A percentile compares a stretch with the other conserved stretches of the same genome.
Evolutionary conservation across 2,888 invertebrate species (phyloP).

Genomic region (Timema podura): DNA sequence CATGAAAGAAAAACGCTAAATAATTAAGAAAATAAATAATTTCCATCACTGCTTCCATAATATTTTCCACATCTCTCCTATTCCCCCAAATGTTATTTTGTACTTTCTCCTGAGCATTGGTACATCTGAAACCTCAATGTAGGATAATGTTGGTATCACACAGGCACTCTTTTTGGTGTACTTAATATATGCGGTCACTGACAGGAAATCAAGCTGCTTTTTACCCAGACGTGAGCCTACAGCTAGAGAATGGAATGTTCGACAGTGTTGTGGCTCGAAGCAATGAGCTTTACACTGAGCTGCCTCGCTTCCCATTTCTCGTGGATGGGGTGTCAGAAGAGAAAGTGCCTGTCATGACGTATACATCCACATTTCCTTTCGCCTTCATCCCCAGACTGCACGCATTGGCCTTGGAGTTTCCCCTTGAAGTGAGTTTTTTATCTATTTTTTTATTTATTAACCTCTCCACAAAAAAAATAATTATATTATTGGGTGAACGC

Average conservation of each 20-base stretch:
- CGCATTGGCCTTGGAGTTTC: conserved; percentile 69
- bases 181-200: conserved; percentile 14
- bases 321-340: conserved; percentile 43
- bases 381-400: conserved; percentile 68
- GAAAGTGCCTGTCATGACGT: conserved; percentile 54
- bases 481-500: too few species aligned
- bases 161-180: too few species aligned
- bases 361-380: conserved; percentile 72
- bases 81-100: too few species aligned
- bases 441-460: too few species aligned
- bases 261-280: conserved; percentile 28
- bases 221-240: conserved; percentile 30
- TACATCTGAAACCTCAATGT: too few species aligned
- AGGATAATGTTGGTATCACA: too few species aligned
- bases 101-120: too few species aligned
- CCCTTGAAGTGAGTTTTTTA: conserved; percentile 63
- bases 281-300: conserved; percentile 24
- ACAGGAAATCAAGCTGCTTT: conserved; percentile 20
- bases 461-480: too few species aligned
- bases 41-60: too few species aligned
- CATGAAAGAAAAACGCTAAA: too few species aligned
- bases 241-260: conserved; percentile 32
- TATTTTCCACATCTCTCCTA: too few species aligned
- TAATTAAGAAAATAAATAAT: too few species aligned
- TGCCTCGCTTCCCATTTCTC: conserved; percentile 39